Percentiles rank a stretch among this genome's conserved stretches.
These are phyloP conservation scores for Agrilus cyanescens DNA, from an alignment of 2,888 invertebrate species.

Conservation along the genomic window DNA sequence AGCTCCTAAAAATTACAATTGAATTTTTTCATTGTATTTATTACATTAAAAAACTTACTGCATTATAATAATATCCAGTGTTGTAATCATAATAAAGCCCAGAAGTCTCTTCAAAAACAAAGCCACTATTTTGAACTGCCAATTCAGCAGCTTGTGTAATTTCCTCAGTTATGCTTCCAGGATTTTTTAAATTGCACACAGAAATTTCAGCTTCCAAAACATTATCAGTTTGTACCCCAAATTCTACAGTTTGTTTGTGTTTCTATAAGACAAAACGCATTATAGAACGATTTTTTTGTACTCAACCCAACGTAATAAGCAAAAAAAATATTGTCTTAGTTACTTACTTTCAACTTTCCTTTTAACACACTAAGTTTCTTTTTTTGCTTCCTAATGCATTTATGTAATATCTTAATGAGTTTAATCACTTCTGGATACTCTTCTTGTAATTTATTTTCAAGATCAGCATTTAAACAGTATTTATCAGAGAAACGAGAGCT, in stretches of 20 bases:
- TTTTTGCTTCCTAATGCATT: conserved; percentile 44
- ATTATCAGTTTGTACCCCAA: conserved; percentile 21
- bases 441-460: conserved; percentile 34
- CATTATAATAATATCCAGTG: conserved; percentile 83
- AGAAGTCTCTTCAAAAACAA: conserved; percentile 76
- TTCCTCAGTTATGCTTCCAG: conserved; percentile 54
- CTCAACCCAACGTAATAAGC: too few species aligned
- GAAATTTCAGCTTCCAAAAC: background rate
- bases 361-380: conserved; percentile 46
- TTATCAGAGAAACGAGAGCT: too few species aligned
- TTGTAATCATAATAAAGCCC: conserved; percentile 82
- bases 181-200: conserved; percentile 4
- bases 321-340: background rate
- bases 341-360: conserved; percentile 36
- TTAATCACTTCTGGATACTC: conserved; percentile 46
- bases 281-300: conserved; percentile 6
- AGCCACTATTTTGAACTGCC: conserved; percentile 61
- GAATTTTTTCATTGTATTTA: conserved; percentile 2
- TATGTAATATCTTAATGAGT: conserved; percentile 46
- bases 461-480: conserved; percentile 10
- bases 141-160: conserved; percentile 66
- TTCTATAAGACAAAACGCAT: conserved; percentile 10
- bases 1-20: conserved; percentile 49
- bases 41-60: conserved; percentile 45
- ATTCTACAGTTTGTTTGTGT: conserved; percentile 20